Conservation (phyloP, 92 coral and sea anemone genomes). For the Epizoanthus rinbou region DNA sequence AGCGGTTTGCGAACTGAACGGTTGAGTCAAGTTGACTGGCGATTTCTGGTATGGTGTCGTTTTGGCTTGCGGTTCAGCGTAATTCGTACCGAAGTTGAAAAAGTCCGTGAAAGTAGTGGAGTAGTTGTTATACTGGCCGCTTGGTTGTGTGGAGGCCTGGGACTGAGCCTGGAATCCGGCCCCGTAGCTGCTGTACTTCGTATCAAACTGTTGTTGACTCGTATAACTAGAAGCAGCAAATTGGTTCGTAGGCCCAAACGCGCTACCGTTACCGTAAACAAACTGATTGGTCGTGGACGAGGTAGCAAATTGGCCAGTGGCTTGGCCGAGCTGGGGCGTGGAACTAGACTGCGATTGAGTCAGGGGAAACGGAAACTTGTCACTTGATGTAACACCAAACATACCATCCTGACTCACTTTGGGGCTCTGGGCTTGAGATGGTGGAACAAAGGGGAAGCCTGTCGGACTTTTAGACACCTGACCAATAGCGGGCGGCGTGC, state of each 20-base stretch:
- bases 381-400: conserved; percentile 26
- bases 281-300: conserved; percentile 23
- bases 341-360: background rate
- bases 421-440: conserved; percentile 26
- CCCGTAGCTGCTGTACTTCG: conserved; percentile 26
- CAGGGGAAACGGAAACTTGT: conserved; percentile 1
- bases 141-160: conserved; percentile 31
- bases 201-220: conserved; percentile 21
- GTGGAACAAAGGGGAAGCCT: conserved; percentile 9
- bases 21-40: conserved; percentile 10
- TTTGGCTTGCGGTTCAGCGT: conserved; percentile 24
- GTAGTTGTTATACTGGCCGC: conserved; percentile 21
- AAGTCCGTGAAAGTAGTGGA: conserved; percentile 42
- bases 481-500: conserved; percentile 4
- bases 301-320: conserved; percentile 12
- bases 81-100: conserved; percentile 36
- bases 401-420: conserved; percentile 16
- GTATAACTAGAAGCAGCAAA: conserved; percentile 12
- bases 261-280: conserved; percentile 26
- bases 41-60: conserved; percentile 32
- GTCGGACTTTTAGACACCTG: conserved; percentile 24
- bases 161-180: conserved; percentile 19
- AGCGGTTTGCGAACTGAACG: conserved; percentile 26
- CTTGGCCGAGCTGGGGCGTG: conserved; percentile 14
- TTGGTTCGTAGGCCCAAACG: conserved; percentile 8